A percentile compares a stretch with the other conserved stretches of the same genome.
Conservation (phyloP, 2,888 invertebrate genomes). For the Sycophila texana region DNA sequence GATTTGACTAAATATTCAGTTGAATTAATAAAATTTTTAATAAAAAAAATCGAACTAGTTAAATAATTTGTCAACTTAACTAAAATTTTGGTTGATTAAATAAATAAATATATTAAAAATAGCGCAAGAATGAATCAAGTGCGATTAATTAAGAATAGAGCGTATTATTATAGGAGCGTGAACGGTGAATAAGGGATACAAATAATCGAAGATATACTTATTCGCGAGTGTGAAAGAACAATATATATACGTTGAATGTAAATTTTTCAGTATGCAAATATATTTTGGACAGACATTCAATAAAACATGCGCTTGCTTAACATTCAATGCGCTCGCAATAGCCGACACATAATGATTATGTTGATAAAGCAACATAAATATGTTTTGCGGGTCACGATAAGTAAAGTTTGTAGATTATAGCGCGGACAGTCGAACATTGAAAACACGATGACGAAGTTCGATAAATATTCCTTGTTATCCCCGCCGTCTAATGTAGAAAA, state of each 20-base stretch:
- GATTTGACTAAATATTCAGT: no score
- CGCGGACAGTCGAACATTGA: slow-evolving; percentile 19
- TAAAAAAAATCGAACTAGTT: no score
- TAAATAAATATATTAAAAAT: no score
- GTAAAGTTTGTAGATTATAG: slow-evolving; percentile 30
- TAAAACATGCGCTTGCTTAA: slow-evolving; percentile 28
- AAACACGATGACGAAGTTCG: slow-evolving; percentile 16
- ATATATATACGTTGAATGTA: not conserved
- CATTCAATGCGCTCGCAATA: slow-evolving; percentile 27
- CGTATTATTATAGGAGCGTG: not conserved
- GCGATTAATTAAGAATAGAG: not conserved
- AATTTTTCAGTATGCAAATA: slow-evolving; percentile 32
- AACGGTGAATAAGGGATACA: no score
- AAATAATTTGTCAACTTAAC: no score
- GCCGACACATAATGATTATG: slow-evolving; percentile 26
- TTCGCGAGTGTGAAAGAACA: not conserved
- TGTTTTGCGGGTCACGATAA: slow-evolving; percentile 33
- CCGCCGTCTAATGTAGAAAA: slow-evolving; percentile 13
- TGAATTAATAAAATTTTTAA: no score
- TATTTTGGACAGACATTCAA: slow-evolving; percentile 34
- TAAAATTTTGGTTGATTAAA: no score
- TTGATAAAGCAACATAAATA: slow-evolving; percentile 40
- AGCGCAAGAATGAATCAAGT: no score
- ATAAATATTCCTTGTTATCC: slow-evolving; percentile 4
- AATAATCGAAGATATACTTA: not conserved